Base-by-base conservation (phyloP, 2,113 vertebrate species). In the Narcine bancroftii region DNA sequence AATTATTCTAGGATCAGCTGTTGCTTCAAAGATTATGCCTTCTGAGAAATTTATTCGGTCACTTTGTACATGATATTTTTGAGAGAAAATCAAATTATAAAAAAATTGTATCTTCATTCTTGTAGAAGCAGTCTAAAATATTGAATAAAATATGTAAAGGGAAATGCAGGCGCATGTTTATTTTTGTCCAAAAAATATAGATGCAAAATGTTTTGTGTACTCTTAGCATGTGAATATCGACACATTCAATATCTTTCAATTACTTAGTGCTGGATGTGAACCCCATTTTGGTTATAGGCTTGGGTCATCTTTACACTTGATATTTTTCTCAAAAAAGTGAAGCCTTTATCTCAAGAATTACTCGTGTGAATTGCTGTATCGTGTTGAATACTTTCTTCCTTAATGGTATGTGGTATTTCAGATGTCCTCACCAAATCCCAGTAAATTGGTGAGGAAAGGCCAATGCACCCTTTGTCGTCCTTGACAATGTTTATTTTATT, bases 61-160 rank as follows among this genome's bases (percentile, higher is more conserved):
- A 47, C 63, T 69, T 9, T 71, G 65, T 71, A 91, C 39, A 91
- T 42, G 19, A 17, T 91, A 42, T 89, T 91, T 91, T 91, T 91
- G 89, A 71, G 42, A 47, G 2, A 91, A 11, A 91, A 69, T 45
- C 89, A 45, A 47, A 21, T 87, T 60, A 15, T 26, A 47, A 79
- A n/a, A n/a, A n/a, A n/a, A 47, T 76, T 79, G 53, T 39, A 87
- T 21, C 53, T 60, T 36, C 50, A 87, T 87, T 87, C 81, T 85
- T 21, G 53, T 60, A 87, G 50, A 50, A 87, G 13, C 50, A 19
- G 81, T 60, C 13, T 36, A 60, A 60, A 36, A 60, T 63, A 87
- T 87, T 87, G 53, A 87, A 87, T 87, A 87, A 87, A 87, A 36
- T 2, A 36, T 60, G 53, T 9, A 87, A 87, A 33, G 17, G 36